These are phyloP conservation scores for Drosophila quinaria DNA, from an alignment of 2,888 invertebrate genomes.

Conservation along the genomic window DNA sequence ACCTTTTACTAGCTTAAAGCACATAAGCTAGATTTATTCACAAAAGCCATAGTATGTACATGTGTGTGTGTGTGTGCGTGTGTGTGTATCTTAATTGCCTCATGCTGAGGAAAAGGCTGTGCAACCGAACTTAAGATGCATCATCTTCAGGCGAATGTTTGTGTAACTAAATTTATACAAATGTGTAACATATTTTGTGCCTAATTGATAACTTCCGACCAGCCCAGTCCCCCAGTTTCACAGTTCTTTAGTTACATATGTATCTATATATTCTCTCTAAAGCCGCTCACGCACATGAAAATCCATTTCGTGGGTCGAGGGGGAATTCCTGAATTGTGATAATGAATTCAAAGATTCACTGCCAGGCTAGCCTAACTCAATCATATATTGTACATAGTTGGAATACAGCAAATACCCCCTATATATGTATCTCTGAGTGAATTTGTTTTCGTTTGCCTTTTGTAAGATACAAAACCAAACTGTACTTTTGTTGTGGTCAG, in stretches of 20 bases:
- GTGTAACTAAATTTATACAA: conserved; percentile 80
- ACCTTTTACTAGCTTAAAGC: conserved; percentile 75
- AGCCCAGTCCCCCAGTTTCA: conserved; percentile 42
- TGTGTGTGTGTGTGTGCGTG: neutral
- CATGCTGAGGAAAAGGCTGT: conserved; percentile 70
- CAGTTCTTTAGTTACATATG: conserved; percentile 1
- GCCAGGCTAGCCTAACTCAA: conserved; percentile 64
- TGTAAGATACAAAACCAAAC: conserved; percentile 23
- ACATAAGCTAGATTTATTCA: conserved; percentile 76
- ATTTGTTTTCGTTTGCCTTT: conserved; percentile 1
- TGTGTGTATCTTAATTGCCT: conserved; percentile 70
- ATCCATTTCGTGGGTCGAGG: conserved; percentile 2
- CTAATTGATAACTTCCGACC: conserved; percentile 83
- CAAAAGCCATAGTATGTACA: conserved; percentile 56
- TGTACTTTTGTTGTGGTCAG: conserved; percentile 36
- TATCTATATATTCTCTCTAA: neutral
- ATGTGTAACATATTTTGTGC: conserved; percentile 77
- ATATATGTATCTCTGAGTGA: neutral
- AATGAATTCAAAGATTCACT: conserved; percentile 83
- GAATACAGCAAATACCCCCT: neutral
- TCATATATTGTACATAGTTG: conserved; percentile 15
- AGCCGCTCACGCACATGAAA: conserved; percentile 42
- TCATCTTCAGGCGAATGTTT: conserved; percentile 35
- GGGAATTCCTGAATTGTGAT: conserved; percentile 58
- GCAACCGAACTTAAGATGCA: conserved; percentile 43